A percentile compares a stretch with the other conserved stretches of the same genome.
Evolutionary conservation across 2,888 invertebrate genomes (phyloP).

Genomic region (Morpho helenor): DNA sequence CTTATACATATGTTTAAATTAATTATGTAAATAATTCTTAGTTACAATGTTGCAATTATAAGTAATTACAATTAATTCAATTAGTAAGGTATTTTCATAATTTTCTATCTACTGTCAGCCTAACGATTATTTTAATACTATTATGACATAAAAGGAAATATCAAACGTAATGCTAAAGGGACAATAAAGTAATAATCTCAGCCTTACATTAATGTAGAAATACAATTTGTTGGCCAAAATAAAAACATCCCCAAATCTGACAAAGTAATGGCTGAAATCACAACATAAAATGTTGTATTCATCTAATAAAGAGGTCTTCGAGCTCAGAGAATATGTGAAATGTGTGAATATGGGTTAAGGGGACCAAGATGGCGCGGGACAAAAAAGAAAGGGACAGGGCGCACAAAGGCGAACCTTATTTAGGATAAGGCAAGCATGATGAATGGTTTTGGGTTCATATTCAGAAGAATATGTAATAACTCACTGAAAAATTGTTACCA

Average conservation of each 20-base stretch:
- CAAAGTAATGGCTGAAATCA: slow-evolving; percentile 16
- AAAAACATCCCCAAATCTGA: not conserved
- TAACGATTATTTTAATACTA: too few species aligned
- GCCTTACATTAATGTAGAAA: not conserved
- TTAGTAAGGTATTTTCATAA: too few species aligned
- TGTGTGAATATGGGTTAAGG: slow-evolving; percentile 31
- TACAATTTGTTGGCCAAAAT: not conserved
- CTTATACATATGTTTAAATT: too few species aligned
- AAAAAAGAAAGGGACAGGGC: slow-evolving; percentile 33
- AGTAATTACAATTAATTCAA: too few species aligned
- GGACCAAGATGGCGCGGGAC: slow-evolving; percentile 31
- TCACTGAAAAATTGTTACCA: slow-evolving; percentile 18
- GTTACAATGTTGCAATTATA: too few species aligned
- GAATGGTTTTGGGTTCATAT: slow-evolving; percentile 34
- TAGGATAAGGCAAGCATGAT: slow-evolving; percentile 35
- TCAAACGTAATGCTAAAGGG: not conserved
- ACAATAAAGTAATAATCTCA: not conserved
- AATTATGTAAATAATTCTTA: too few species aligned
- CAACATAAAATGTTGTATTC: slow-evolving; percentile 21
- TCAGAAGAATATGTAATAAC: slow-evolving; percentile 27
- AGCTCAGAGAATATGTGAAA: slow-evolving; percentile 28
- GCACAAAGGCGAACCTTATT: slow-evolving; percentile 36
- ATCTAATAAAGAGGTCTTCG: slow-evolving; percentile 27
- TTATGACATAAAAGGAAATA: too few species aligned
- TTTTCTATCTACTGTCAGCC: too few species aligned